Base-by-base conservation (phyloP, 1,140 invertebrate species). In the Neotoxoptera formosana region DNA sequence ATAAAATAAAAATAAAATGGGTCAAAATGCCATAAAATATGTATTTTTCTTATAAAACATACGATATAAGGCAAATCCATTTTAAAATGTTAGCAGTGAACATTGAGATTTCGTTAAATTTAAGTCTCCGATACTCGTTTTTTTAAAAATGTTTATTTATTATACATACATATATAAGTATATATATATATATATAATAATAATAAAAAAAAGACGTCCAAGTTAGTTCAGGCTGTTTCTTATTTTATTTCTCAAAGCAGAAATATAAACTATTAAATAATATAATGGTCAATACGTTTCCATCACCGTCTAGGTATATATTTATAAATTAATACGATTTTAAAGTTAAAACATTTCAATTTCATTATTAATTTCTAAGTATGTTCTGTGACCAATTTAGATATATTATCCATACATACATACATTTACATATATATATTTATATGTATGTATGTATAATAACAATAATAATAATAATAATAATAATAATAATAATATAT, bases 101-200 rank as follows among this genome's bases (percentile, higher is more conserved):
- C 91, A 56, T 84, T 93, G 91, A 93, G 76, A 93, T 84, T 93
- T 86, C 48, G 51, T 67, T 51, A 81, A 83, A 76, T 48, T n/a
- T 91, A 91, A 92, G 91, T 92, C 91, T 92, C 67, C 83, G 36
- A 92, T 92, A 92, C 91, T 92, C 91, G n/a, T 81, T 67, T 67
- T 91, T 60, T 47, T 25, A 23, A n/a, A n/a, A n/a, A 86, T 14
- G 36, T 45, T 84, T 51, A 53, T 51, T n/a, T 53, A 53, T 53
- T 53, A 53, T 53, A 53, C 21, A 53, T 51, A 88, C 6, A 76
- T 76, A 76, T n/a, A n/a, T n/a, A n/a, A n/a, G n/a, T n/a, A n/a
- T n/a, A n/a, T n/a, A n/a, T n/a, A n/a, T n/a, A n/a, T n/a, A n/a
- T n/a, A n/a, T n/a, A n/a, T n/a, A n/a, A n/a, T n/a, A n/a, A n/a